Evolutionary conservation across 2,113 vertebrate genomes (phyloP), one percentile per base, ranked within the genome.

Genomic region (Apteryx mantelli): DNA sequence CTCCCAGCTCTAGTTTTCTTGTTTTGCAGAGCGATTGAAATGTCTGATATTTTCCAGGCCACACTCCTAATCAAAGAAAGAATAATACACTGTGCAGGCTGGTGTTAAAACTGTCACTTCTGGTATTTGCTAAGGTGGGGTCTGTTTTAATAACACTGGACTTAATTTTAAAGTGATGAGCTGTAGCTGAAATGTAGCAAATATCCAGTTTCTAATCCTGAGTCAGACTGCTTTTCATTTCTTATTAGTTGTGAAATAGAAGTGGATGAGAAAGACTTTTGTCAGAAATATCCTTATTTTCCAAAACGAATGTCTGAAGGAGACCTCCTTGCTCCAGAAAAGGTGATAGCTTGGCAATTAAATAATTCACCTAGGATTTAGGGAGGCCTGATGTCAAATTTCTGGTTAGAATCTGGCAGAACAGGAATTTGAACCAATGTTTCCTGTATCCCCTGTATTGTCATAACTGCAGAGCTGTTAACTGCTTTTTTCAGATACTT

Each of bases 41-140:
- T 1, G 28, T 40, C 85, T 95, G 95, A 95, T 91, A 48, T 75
- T 95, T 97, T 86, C 94, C 95, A 94, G 96, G 82, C 89, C 87
- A 80, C 70, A 11, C 71, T 97, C 17, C n/a, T 74, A 93, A 77
- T 86, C 56, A 81, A 20, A 87, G 88, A 34, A 82, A 52, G 8
- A 95, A 34, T 58, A 74, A 84, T 60, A 53, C 9, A 78, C 58
- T 58, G 53, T 74, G 42, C 50, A 50, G 64, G 34, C 88, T 78
- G 80, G 92, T 0, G 21, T 88, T 95, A 88, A 93, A 91, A 60
- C 85, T 75, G 85, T 91, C 78, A 36, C 64, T 81, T 89, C 34
- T 91, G 91, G 55, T 77, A 34, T 91, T 91, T 91, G 66, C 82
- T 60, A 18, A 89, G 24, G 75, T 90, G 82, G 60, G 50, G 68